These are phyloP conservation scores for Drosophila miranda DNA, from an alignment of 1,140 invertebrate species.

Conservation along the genomic window DNA sequence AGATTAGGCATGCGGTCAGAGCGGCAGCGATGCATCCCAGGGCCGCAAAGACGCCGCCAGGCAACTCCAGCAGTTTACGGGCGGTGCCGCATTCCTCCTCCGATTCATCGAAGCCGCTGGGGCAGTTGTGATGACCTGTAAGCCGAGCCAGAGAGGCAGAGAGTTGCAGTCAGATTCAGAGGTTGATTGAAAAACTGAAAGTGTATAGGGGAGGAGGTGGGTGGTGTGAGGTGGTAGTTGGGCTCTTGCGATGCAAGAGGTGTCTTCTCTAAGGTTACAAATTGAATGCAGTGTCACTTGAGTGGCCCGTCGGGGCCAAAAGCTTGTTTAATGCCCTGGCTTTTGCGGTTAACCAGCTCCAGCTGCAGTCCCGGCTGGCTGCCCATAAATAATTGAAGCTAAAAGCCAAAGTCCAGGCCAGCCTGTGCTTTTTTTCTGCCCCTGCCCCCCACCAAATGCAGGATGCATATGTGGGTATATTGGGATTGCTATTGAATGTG, in stretches of 20 bases:
- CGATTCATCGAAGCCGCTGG: constrained; percentile 92
- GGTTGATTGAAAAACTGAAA: constrained; percentile 67
- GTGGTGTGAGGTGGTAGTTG: neutral
- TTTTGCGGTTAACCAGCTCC: constrained; percentile 75
- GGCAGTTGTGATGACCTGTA: constrained; percentile 87
- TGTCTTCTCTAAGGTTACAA: constrained; percentile 55
- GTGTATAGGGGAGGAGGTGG: constrained; percentile 16
- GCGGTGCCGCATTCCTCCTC: constrained; percentile 87
- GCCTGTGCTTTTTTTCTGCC: constrained; percentile 29
- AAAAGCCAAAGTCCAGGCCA: constrained; percentile 63
- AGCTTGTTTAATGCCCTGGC: constrained; percentile 75
- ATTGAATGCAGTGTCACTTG: constrained; percentile 72
- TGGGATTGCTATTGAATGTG: too few relatives aligned
- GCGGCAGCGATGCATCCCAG: constrained; percentile 84
- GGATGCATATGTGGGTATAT: too few relatives aligned
- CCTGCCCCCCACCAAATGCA: neutral
- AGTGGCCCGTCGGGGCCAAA: constrained; percentile 52
- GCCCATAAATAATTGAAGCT: constrained; percentile 79
- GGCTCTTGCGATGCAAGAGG: too few relatives aligned
- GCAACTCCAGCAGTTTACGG: constrained; percentile 82
- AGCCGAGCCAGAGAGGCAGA: constrained; percentile 16
- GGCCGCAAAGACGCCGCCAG: constrained; percentile 83
- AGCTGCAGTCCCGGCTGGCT: constrained; percentile 72
- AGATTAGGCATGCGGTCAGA: constrained; percentile 84
- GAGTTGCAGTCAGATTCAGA: constrained; percentile 16